Base-by-base conservation (phyloP, 1,140 invertebrate species). In the Papilio dardanus region DNA sequence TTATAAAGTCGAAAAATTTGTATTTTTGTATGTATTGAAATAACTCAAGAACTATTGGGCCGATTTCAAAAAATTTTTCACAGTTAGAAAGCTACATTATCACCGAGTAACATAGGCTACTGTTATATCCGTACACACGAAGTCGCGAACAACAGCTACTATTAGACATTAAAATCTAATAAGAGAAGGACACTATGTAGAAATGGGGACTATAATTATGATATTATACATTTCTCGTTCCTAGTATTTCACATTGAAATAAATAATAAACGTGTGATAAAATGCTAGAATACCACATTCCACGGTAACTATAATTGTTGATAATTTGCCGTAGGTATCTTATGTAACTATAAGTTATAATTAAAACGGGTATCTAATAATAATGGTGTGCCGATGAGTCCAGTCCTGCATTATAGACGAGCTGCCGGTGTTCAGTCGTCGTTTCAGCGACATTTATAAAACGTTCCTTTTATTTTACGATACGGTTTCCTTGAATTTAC, bases 381-480 rank as follows among this genome's bases (percentile, higher is more conserved):
- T 68, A 68, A 69, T 16, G 31, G 67, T 14, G 33, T 40, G 19
- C n/a, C 67, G 65, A 66, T 69, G 35, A 40, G 31, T 69, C 35
- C 33, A 35, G 19, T 35, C 35, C 35, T 69, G 58, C 37, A 77
- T 79, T 76, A 79, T 79, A 69, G 33, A 79, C 74, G 73, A 42
- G 54, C 33, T 62, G 28, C 54, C 67, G 33, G 71, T 75, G 75
- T 74, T 62, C 78, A 69, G 71, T 76, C 75, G 78, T 71, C 71
- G 58, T 71, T 69, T 69, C 67, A 69, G 46, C 54, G 67, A 19
- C 75, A 42, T 71, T 71, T 76, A 50, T 21, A 33, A 69, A 69
- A 3, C n/a, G n/a, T n/a, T n/a, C 12, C 33, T 19, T 31, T 76
- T 76, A 28, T 24, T n/a, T 46, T 24, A 75, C 67, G 74, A 75